Conservation (phyloP, 2,888 invertebrate genomes). For the Bembecia ichneumoniformis region DNA sequence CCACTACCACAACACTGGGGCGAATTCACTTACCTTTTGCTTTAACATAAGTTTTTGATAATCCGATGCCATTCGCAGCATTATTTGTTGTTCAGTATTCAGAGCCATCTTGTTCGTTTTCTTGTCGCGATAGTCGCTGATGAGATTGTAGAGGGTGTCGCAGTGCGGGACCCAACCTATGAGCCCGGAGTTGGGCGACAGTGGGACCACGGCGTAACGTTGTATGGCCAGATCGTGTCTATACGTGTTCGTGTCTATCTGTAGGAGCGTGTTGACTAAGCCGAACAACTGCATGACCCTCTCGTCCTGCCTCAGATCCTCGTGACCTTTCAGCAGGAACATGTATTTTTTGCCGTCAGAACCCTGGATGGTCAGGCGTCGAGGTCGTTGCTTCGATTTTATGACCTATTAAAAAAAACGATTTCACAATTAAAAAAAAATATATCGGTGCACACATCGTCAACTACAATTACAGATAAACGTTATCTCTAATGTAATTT, state of each 20-base stretch:
- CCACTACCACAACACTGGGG: too few relatives aligned
- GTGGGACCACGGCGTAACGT: conserved; percentile 96
- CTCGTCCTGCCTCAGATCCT: conserved; percentile 98
- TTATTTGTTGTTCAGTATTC: conserved; percentile 97
- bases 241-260: conserved; percentile 96
- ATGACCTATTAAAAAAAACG: conserved; percentile 78
- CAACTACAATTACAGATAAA: too few relatives aligned
- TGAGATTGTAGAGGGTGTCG: conserved; percentile 97
- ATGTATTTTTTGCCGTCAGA: conserved; percentile 98
- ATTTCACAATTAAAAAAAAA: too few relatives aligned
- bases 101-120: conserved; percentile 85
- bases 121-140: conserved; percentile 97
- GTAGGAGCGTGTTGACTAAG: conserved; percentile 93
- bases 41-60: conserved; percentile 96
- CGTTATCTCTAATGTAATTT: too few relatives aligned
- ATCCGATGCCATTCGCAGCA: conserved; percentile 97
- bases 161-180: conserved; percentile 99
- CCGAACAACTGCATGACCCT: conserved; percentile 98
- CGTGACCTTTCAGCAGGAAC: conserved; percentile 98
- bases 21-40: conserved; percentile 82
- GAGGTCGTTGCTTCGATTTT: conserved; percentile 96
- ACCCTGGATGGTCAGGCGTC: conserved; percentile 93
- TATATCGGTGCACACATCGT: neutral
- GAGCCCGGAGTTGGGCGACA: conserved; percentile 97
- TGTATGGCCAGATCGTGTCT: conserved; percentile 84